Percentiles rank a stretch among this genome's conserved stretches.
Evolutionary conservation across 2,888 invertebrate genomes (phyloP).

Genomic region (Drosophila maculinotata): DNA sequence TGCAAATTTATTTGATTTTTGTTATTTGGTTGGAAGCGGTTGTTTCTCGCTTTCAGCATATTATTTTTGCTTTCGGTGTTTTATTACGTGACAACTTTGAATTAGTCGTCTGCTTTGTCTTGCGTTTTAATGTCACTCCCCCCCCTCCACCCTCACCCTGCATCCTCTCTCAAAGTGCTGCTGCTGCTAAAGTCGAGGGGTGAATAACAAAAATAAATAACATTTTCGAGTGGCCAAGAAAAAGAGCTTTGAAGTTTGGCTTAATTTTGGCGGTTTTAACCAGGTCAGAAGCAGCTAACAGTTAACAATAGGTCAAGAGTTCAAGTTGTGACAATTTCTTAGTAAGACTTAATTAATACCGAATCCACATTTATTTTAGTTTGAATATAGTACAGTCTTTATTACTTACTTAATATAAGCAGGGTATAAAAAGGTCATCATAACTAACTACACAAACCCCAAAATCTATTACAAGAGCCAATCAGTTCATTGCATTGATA

Average conservation of each 20-base stretch:
- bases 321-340: constrained; percentile 1
- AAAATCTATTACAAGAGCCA: too few species aligned
- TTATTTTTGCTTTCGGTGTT: constrained; percentile 56
- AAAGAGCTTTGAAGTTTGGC: constrained; percentile 10
- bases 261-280: neutral
- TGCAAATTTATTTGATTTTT: constrained; percentile 69
- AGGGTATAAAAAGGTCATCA: too few species aligned
- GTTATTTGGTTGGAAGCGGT: constrained; percentile 63
- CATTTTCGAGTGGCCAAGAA: neutral
- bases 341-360: too few species aligned
- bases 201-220: neutral
- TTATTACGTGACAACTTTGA: constrained; percentile 78
- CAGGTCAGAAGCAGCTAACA: constrained; percentile 9
- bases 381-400: neutral
- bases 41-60: constrained; percentile 59
- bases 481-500: too few species aligned
- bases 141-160: constrained; percentile 1
- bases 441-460: too few species aligned
- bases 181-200: neutral
- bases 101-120: constrained; percentile 63
- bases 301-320: constrained; percentile 17
- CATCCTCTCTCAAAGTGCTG: too few species aligned
- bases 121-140: constrained; percentile 24
- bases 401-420: too few species aligned
- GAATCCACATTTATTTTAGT: neutral